These are phyloP conservation scores for Ericerus pela DNA, from an alignment of 1,140 invertebrate species.

Conservation along the genomic window DNA sequence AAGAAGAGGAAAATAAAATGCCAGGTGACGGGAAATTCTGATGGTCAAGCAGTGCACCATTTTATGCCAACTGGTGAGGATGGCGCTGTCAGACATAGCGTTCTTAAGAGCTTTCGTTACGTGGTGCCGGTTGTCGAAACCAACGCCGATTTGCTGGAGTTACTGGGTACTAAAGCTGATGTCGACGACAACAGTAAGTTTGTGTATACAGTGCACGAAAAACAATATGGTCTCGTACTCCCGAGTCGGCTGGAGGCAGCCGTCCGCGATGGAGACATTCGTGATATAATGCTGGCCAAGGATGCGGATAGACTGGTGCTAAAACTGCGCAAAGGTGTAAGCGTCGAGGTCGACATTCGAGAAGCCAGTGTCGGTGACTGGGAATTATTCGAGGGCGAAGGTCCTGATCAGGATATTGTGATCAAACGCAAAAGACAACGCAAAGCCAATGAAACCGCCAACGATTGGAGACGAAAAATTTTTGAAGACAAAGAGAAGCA, in stretches of 20 bases:
- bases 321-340: constrained; percentile 36
- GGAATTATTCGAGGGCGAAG: constrained; percentile 44
- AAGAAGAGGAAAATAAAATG: constrained; percentile 37
- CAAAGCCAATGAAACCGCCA: constrained; percentile 38
- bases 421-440: constrained; percentile 36
- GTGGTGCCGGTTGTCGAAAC: constrained; percentile 53
- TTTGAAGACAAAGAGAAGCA: constrained; percentile 59
- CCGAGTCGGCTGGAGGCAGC: constrained; percentile 56
- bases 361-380: constrained; percentile 33
- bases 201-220: constrained; percentile 59
- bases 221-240: constrained; percentile 56
- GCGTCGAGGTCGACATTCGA: constrained; percentile 14
- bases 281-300: constrained; percentile 56
- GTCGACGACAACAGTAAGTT: constrained; percentile 41
- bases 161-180: constrained; percentile 42
- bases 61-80: constrained; percentile 36
- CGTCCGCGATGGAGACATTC: constrained; percentile 56
- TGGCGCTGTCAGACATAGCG: constrained; percentile 37
- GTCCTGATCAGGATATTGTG: constrained; percentile 40
- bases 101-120: constrained; percentile 53
- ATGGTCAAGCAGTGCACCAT: constrained; percentile 39
- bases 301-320: constrained; percentile 55
- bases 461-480: constrained; percentile 43
- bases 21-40: constrained; percentile 46
- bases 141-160: constrained; percentile 42